Conservation (phyloP, 2,113 vertebrate genomes). For the Noturus placidus region DNA sequence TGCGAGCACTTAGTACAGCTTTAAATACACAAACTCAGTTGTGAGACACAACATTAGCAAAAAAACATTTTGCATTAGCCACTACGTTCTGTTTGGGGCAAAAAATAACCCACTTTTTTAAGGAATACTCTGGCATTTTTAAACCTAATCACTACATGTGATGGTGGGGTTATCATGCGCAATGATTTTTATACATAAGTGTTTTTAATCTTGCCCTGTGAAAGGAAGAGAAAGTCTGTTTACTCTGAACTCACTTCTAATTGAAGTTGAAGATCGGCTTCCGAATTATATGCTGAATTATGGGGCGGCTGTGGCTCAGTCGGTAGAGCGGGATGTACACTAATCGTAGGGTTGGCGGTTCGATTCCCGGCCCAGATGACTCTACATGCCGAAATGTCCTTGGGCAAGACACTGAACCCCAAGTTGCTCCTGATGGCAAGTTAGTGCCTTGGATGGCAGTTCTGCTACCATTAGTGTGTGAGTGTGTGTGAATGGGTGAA, state of each 20-base stretch:
- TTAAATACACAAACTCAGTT: slow-evolving; percentile 1
- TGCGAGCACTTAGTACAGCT: background rate
- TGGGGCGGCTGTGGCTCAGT: too few relatives aligned
- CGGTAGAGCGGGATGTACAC: too few relatives aligned
- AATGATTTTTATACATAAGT: background rate
- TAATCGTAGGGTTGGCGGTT: too few relatives aligned
- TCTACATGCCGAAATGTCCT: too few relatives aligned
- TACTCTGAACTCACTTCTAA: background rate
- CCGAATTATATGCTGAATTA: too few relatives aligned
- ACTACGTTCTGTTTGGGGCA: background rate
- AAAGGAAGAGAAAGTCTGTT: background rate
- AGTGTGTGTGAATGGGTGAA: too few relatives aligned
- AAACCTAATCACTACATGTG: background rate
- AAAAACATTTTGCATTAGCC: background rate
- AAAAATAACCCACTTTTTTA: slow-evolving; percentile 5
- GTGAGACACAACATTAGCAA: background rate
- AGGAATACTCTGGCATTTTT: background rate
- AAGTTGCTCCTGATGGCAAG: too few relatives aligned
- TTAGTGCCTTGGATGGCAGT: too few relatives aligned
- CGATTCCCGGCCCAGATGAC: too few relatives aligned
- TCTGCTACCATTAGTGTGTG: too few relatives aligned
- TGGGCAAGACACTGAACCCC: too few relatives aligned
- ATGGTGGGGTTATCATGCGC: background rate
- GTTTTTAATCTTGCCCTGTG: background rate
- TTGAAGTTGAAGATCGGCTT: background rate